Evolutionary conservation across 1,140 invertebrate genomes (phyloP).

Genomic region (Heliconius himera): DNA sequence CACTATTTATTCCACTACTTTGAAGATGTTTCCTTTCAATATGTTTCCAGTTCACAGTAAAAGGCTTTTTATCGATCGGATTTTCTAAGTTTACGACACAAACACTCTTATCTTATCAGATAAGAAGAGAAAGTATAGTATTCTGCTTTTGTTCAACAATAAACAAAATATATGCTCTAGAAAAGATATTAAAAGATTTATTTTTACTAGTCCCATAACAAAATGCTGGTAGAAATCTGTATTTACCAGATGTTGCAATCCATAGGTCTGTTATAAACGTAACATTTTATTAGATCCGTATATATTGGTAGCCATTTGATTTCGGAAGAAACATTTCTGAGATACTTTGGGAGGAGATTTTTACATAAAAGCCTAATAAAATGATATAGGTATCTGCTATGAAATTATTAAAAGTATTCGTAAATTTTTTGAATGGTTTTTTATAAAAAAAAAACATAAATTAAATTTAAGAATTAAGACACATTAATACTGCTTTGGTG

Average conservation of each 20-base stretch:
- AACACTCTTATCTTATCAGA: neutral
- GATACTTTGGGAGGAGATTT: neutral
- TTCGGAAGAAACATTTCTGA: neutral
- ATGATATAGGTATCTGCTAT: too few species aligned
- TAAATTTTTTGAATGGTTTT: too few species aligned
- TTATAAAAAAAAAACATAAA: too few species aligned
- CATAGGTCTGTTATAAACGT: neutral
- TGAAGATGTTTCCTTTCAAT: too few species aligned
- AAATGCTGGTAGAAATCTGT: neutral
- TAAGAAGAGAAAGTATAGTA: neutral
- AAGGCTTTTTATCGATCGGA: neutral
- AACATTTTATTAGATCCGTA: conserved; percentile 5
- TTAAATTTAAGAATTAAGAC: too few species aligned
- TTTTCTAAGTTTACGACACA: neutral
- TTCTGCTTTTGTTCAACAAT: neutral
- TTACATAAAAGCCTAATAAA: neutral
- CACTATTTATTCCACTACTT: too few species aligned
- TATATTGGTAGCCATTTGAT: neutral
- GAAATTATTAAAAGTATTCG: too few species aligned
- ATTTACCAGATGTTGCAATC: neutral
- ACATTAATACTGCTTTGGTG: too few species aligned
- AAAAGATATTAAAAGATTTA: neutral
- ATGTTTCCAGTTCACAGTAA: neutral
- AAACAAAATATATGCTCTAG: neutral
- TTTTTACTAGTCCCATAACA: neutral